Conservation (phyloP, 2,888 invertebrate species). For the Steinernema hermaphroditum region DNA sequence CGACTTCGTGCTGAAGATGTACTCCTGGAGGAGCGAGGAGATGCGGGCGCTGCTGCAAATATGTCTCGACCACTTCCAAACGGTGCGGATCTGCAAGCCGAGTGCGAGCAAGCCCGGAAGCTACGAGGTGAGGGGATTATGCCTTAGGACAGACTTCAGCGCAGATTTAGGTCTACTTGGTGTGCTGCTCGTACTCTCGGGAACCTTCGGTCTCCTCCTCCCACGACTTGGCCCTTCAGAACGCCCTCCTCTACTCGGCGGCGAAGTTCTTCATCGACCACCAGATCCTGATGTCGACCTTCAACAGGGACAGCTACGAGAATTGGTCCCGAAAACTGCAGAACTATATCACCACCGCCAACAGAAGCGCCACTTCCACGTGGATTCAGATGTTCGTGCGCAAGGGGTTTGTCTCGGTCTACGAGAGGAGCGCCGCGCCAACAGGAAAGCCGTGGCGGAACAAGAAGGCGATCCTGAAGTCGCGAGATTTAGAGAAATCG, state of each 20-base stretch:
- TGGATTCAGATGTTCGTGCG: no score
- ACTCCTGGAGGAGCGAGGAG: slow-evolving; percentile 31
- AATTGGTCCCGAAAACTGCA: background rate
- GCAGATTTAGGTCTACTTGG: slow-evolving; percentile 27
- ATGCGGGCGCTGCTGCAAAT: background rate
- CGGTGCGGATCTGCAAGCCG: slow-evolving; percentile 43
- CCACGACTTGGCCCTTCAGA: background rate
- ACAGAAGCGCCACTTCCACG: background rate
- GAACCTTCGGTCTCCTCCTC: no score
- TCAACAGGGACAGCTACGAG: slow-evolving; percentile 1
- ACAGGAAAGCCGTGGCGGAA: no score
- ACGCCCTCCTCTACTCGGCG: background rate
- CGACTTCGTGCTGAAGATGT: slow-evolving; percentile 45
- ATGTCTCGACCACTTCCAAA: background rate
- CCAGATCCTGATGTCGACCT: background rate
- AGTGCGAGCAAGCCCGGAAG: slow-evolving; percentile 51
- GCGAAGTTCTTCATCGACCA: background rate
- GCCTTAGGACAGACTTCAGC: no score
- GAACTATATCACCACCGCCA: background rate
- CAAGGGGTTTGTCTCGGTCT: no score
- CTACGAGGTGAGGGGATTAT: slow-evolving; percentile 43
- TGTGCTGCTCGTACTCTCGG: background rate
- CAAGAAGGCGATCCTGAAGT: no score
- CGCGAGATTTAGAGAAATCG: no score
- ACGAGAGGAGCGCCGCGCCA: no score